phyloP scores from a whole-genome alignment of 2,797 vertebrate species.

The Crocodylus rhombifer region DNA sequence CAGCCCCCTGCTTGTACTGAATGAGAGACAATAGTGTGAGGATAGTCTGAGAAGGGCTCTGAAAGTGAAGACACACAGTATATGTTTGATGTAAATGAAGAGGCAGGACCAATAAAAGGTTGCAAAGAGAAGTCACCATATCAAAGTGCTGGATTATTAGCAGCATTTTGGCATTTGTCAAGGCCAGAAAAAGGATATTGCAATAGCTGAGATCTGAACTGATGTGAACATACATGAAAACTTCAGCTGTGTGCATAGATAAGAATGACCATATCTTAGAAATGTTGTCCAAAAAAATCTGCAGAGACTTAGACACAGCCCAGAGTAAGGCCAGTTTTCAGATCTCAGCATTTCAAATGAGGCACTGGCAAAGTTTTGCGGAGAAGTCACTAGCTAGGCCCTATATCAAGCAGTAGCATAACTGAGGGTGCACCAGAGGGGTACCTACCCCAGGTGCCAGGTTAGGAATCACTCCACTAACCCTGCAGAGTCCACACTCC shows the following conservation, averaged over 20 bases:
- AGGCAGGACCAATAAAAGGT: not conserved
- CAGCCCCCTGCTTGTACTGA: no score
- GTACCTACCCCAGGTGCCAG: no score
- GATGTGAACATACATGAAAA: no score
- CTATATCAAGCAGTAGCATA: no score
- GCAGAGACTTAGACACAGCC: not conserved
- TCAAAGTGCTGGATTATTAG: not conserved
- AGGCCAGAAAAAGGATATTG: not conserved
- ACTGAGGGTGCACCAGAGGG: no score
- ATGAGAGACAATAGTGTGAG: no score
- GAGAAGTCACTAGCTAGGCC: not conserved
- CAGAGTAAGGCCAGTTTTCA: not conserved
- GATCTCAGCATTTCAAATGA: not conserved
- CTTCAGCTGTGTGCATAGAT: not conserved
- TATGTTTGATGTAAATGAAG: accelerated
- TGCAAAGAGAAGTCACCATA: not conserved
- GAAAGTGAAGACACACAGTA: accelerated
- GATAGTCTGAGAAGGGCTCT: not conserved
- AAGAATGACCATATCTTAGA: not conserved
- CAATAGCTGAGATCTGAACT: not conserved
- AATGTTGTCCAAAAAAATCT: not conserved
- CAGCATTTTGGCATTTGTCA: not conserved
- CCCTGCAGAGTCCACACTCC: no score
- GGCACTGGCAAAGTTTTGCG: not conserved
- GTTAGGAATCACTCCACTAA: no score